phyloP scores from a whole-genome alignment of 2,888 invertebrate species.

The Crocallis elinguaria region DNA sequence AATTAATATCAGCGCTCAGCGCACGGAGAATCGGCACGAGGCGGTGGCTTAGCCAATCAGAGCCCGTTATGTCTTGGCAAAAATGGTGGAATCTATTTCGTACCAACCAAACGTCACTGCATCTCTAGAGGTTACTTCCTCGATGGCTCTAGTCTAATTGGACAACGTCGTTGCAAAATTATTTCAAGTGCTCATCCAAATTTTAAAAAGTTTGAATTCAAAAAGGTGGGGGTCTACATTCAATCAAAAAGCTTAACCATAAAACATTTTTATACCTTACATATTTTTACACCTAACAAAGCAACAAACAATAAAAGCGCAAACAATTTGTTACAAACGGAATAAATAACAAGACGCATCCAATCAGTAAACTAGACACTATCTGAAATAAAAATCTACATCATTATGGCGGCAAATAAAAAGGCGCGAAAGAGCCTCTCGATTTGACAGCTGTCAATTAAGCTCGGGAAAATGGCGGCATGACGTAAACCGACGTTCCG shows the following conservation, averaged over 20 bases:
- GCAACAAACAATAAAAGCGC: constrained; percentile 23
- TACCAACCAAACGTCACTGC: too few species aligned
- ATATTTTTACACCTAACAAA: constrained; percentile 20
- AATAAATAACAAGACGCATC: constrained; percentile 39
- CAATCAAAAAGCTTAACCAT: constrained; percentile 14
- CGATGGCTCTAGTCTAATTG: too few species aligned
- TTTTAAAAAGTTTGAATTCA: too few species aligned
- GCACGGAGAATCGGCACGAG: too few species aligned
- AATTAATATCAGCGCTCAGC: too few species aligned
- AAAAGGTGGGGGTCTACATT: too few species aligned
- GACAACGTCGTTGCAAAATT: too few species aligned
- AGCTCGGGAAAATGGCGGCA: constrained; percentile 50
- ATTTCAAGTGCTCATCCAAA: too few species aligned
- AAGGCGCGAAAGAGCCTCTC: constrained; percentile 69
- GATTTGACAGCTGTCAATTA: constrained; percentile 84
- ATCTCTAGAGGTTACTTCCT: too few species aligned
- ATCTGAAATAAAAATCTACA: constrained; percentile 72
- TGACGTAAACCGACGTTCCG: constrained; percentile 61
- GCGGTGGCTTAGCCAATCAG: too few species aligned
- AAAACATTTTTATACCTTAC: constrained; percentile 15
- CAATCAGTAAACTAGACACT: constrained; percentile 51
- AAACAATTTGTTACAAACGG: constrained; percentile 33
- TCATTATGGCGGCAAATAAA: constrained; percentile 60
- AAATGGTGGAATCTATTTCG: too few species aligned
- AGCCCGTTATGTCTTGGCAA: too few species aligned